Conservation (phyloP, 2,113 vertebrate genomes). For the Psophia crepitans region DNA sequence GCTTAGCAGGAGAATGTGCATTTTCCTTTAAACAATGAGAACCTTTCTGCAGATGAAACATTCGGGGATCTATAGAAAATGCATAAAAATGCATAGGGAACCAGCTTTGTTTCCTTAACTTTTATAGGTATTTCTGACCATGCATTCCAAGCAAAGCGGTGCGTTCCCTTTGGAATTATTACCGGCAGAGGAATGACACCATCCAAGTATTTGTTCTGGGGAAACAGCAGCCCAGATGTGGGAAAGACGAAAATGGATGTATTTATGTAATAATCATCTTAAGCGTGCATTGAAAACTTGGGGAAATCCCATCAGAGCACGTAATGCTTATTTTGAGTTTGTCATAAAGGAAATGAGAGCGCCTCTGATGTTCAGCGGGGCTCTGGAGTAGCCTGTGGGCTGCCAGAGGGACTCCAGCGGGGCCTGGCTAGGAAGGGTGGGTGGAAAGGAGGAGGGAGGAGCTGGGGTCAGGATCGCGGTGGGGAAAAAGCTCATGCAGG, state of each 20-base stretch:
- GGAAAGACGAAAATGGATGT: not conserved
- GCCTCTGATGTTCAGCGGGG: not conserved
- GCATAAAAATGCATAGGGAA: not conserved
- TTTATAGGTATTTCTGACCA: not conserved
- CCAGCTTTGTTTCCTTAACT: not conserved
- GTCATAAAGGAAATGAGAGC: not conserved
- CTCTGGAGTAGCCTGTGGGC: not conserved
- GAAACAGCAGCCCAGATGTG: not conserved
- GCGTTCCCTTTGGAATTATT: not conserved
- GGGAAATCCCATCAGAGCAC: not conserved
- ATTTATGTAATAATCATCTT: not conserved
- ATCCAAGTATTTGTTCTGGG: not conserved
- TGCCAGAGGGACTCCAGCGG: accelerated
- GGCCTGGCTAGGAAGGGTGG: no score
- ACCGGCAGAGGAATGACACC: not conserved
- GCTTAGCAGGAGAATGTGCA: not conserved
- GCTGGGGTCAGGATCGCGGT: not conserved
- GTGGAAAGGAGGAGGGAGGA: not conserved
- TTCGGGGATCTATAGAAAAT: not conserved
- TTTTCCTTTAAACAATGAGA: not conserved
- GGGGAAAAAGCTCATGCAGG: not conserved
- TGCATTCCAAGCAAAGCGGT: not conserved
- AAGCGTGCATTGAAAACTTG: not conserved
- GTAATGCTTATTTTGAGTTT: not conserved
- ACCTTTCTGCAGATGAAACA: not conserved